Conservation (phyloP, 2,797 vertebrate species). For the Dryobates pubescens region DNA sequence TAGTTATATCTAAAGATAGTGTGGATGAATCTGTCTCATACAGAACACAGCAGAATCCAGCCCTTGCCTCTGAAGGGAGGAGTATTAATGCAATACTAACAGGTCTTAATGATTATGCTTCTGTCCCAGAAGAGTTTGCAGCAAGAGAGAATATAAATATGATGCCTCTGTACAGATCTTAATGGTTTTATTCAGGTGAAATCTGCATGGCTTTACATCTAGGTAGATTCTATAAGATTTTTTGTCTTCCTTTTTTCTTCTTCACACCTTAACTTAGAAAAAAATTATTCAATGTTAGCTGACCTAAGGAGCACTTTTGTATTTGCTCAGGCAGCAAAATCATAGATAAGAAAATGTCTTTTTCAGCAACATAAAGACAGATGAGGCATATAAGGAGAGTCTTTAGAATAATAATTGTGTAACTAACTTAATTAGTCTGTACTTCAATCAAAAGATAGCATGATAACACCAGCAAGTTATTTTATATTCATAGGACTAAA, state of each 20-base stretch:
- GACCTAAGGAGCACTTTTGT: slow-evolving; percentile 36
- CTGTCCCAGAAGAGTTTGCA: background rate
- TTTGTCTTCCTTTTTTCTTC: background rate
- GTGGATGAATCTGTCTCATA: background rate
- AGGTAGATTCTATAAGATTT: background rate
- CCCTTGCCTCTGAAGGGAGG: background rate
- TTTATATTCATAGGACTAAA: background rate
- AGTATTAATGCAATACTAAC: no score
- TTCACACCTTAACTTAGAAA: slow-evolving; percentile 26
- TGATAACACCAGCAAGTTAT: background rate
- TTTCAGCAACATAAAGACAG: slow-evolving; percentile 57
- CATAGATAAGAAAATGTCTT: slow-evolving; percentile 13
- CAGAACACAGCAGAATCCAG: background rate
- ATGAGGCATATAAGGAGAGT: slow-evolving; percentile 12
- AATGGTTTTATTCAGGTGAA: background rate
- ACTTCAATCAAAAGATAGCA: background rate
- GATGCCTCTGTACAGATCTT: background rate
- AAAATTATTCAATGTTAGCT: slow-evolving; percentile 18
- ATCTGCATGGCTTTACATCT: background rate
- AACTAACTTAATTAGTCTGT: slow-evolving; percentile 35
- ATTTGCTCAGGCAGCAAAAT: slow-evolving; percentile 60
- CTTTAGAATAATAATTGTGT: slow-evolving; percentile 50
- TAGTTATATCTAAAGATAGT: background rate
- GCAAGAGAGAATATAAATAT: background rate
- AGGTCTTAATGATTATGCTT: background rate